Percentiles rank a stretch among this genome's conserved stretches.
Evolutionary conservation across 2,113 vertebrate species (phyloP).

Genomic region (Plecotus auritus): DNA sequence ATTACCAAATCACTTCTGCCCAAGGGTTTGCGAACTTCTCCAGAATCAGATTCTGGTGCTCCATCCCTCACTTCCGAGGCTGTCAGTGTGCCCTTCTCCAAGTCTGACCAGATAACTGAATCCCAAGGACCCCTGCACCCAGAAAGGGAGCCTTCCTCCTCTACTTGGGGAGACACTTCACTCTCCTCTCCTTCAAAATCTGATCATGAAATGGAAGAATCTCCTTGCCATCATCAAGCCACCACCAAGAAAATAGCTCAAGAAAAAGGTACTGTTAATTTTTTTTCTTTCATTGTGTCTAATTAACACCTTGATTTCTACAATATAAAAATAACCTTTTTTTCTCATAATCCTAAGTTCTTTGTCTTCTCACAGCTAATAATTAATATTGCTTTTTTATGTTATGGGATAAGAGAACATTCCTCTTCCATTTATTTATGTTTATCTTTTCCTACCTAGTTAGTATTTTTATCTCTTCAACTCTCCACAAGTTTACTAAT

Average conservation of each 20-base stretch:
- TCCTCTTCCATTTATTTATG: neutral
- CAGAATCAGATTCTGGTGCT: slow-evolving; percentile 84
- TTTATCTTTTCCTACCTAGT: neutral
- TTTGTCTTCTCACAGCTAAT: neutral
- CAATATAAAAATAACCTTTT: neutral
- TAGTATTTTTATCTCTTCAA: neutral
- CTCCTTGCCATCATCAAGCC: slow-evolving; percentile 78
- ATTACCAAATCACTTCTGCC: slow-evolving; percentile 82
- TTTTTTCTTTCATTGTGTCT: neutral
- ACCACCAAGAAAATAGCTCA: slow-evolving; percentile 69
- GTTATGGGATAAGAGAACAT: neutral
- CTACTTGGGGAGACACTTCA: slow-evolving; percentile 67
- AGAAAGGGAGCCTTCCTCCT: slow-evolving; percentile 67
- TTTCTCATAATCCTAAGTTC: neutral
- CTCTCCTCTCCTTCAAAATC: slow-evolving; percentile 79
- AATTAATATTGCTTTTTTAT: neutral
- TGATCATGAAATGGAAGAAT: slow-evolving; percentile 79
- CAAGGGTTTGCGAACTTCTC: slow-evolving; percentile 80
- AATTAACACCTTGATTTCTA: neutral
- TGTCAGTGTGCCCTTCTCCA: slow-evolving; percentile 77
- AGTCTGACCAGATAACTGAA: slow-evolving; percentile 76
- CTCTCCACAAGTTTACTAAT: neutral
- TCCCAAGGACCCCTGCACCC: slow-evolving; percentile 63
- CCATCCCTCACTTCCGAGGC: slow-evolving; percentile 78
- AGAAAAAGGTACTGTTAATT: slow-evolving; percentile 78